Conservation (phyloP, 2,113 vertebrate genomes). For the Neodon shergylaensis region DNA sequence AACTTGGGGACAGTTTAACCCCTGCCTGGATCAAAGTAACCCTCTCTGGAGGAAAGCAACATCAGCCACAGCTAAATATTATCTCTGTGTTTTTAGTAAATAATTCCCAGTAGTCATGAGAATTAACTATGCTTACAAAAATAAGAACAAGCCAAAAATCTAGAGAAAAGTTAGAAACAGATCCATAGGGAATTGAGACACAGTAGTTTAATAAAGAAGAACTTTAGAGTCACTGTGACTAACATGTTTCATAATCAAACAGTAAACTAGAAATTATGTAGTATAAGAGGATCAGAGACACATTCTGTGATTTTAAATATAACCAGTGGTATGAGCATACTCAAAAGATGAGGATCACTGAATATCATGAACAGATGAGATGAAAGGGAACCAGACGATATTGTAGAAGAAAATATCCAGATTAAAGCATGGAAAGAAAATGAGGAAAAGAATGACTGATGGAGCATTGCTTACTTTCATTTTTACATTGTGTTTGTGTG, state of each 20-base stretch:
- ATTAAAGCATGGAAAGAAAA: not conserved
- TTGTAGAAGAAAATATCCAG: not conserved
- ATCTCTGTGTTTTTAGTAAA: not conserved
- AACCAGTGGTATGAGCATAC: not conserved
- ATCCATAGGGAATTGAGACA: not conserved
- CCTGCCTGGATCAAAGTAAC: not conserved
- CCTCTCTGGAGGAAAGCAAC: not conserved
- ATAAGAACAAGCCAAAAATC: constrained; percentile 19
- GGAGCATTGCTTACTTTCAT: not conserved
- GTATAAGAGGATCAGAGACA: not conserved
- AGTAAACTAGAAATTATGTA: not conserved
- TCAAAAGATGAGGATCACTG: not conserved
- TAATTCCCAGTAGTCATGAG: not conserved
- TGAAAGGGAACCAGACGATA: not conserved
- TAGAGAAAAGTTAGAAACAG: not conserved
- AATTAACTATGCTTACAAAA: constrained; percentile 25
- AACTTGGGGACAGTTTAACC: not conserved
- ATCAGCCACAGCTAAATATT: not conserved
- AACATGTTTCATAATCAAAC: not conserved
- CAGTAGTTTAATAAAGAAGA: not conserved
- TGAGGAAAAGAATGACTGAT: not conserved
- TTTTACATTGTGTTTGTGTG: not conserved
- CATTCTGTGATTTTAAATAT: not conserved
- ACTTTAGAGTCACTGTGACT: not conserved
- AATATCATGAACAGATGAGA: not conserved